Conservation (phyloP, 2,113 vertebrate species). For the Otocyon megalotis region DNA sequence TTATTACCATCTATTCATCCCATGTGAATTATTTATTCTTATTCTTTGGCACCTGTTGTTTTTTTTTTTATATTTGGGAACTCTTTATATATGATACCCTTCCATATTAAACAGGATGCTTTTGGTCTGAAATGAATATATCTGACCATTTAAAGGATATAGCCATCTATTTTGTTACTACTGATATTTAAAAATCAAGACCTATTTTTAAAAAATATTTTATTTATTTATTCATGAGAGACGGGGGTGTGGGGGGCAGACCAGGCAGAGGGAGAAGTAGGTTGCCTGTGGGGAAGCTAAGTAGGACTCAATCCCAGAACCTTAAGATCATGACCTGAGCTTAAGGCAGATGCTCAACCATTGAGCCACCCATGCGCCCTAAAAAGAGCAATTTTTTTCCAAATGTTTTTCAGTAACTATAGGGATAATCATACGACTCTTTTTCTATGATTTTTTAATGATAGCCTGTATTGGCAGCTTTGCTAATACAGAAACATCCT, state of each 20-base stretch:
- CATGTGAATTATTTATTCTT: neutral
- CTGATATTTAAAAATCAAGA: neutral
- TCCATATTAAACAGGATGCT: neutral
- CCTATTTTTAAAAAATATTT: too few species aligned
- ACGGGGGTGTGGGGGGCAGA: too few species aligned
- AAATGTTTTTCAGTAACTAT: neutral
- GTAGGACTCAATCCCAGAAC: too few species aligned
- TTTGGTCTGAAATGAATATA: neutral
- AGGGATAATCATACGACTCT: neutral
- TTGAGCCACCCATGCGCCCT: too few species aligned
- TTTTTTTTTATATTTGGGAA: neutral
- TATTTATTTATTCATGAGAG: too few species aligned
- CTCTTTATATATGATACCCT: neutral
- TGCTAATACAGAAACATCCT: neutral
- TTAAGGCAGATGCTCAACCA: too few species aligned
- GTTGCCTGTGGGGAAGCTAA: too few species aligned
- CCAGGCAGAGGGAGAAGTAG: too few species aligned
- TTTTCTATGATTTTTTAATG: neutral
- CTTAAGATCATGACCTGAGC: too few species aligned
- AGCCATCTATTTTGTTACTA: neutral
- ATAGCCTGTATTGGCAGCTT: neutral
- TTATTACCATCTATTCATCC: neutral
- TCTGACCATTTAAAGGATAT: neutral
- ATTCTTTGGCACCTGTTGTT: neutral
- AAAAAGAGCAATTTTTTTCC: neutral